Evolutionary conservation across 2,888 invertebrate genomes (phyloP).

Genomic region (Cacoxenus indagator): DNA sequence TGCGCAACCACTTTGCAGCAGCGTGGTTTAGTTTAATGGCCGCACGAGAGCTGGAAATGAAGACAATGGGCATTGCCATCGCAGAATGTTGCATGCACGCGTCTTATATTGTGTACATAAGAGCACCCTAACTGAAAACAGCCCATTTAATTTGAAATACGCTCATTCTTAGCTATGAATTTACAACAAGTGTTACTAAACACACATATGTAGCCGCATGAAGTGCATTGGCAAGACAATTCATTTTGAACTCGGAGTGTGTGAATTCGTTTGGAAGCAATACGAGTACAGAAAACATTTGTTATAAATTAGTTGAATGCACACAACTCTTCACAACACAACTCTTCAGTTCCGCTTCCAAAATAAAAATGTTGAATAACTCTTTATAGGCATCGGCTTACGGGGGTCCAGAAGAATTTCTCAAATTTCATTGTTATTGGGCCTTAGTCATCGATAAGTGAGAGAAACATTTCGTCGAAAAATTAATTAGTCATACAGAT

Average conservation of each 20-base stretch:
- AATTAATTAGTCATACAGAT: background rate
- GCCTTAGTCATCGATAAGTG: background rate
- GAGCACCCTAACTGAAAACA: background rate
- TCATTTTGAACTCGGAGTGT: no score
- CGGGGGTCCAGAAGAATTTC: background rate
- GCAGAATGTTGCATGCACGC: background rate
- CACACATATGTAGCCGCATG: background rate
- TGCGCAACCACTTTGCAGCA: conserved; percentile 3
- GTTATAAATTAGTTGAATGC: background rate
- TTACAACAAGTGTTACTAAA: conserved; percentile 4
- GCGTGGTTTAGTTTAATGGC: no score
- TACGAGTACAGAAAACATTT: background rate
- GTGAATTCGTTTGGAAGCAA: background rate
- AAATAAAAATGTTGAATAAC: no score
- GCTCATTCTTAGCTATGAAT: background rate
- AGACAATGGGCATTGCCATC: no score
- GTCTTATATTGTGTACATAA: background rate
- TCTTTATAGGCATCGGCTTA: background rate
- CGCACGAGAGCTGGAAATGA: no score
- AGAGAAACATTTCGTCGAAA: background rate
- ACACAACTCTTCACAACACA: background rate
- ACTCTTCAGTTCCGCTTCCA: no score
- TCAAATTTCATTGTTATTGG: background rate
- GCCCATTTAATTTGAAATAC: background rate
- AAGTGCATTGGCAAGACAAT: background rate